These are phyloP conservation scores for Agriopis marginaria DNA, from an alignment of 2,888 invertebrate genomes.

Conservation along the genomic window DNA sequence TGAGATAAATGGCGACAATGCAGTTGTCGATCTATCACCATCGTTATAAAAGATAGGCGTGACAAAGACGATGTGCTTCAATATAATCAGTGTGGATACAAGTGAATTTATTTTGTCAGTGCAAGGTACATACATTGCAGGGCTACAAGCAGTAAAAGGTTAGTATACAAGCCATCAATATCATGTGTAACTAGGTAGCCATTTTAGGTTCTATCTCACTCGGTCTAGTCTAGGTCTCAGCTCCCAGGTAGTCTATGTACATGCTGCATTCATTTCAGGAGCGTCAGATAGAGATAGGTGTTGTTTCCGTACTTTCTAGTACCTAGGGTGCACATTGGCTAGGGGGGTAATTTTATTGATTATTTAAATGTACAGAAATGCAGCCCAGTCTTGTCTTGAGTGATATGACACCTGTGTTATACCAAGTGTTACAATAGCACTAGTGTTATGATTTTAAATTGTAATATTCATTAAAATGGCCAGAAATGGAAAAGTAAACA, in stretches of 20 bases:
- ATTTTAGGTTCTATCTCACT: conserved; percentile 36
- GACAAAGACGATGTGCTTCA: conserved; percentile 60
- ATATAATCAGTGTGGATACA: conserved; percentile 48
- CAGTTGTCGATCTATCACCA: conserved; percentile 56
- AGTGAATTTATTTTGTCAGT: conserved; percentile 23
- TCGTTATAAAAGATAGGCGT: conserved; percentile 64
- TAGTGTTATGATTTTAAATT: no score
- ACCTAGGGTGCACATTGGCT: no score
- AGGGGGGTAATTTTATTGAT: no score
- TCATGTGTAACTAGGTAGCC: conserved; percentile 36
- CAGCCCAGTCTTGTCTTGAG: no score
- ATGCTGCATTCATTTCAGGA: not conserved
- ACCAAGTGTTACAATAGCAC: no score
- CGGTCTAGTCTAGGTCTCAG: not conserved
- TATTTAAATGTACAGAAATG: no score
- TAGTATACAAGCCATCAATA: conserved; percentile 24
- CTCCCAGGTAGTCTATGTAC: not conserved
- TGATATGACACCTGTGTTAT: no score
- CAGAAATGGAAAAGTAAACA: not conserved
- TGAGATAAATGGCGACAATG: conserved; percentile 55
- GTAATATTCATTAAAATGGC: not conserved
- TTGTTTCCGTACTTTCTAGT: not conserved
- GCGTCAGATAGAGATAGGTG: conserved; percentile 1
- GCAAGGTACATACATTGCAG: conserved; percentile 6
- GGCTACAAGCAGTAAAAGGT: conserved; percentile 25